Conservation (phyloP, 2,113 vertebrate species). For the Arenaria interpres region DNA sequence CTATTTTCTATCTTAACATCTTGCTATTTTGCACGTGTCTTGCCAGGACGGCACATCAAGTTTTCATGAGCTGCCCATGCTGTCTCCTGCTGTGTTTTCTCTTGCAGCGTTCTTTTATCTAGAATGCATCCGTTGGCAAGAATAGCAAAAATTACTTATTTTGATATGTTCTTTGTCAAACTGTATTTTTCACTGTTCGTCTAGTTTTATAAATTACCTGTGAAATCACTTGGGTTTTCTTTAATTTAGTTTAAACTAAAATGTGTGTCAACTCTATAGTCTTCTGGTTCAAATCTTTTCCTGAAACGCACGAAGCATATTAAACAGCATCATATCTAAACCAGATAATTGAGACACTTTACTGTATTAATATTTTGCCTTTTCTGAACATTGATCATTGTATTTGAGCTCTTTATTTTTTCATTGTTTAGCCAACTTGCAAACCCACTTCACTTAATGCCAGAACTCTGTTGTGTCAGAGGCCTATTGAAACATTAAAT, state of each 20-base stretch:
- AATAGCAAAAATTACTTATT: neutral
- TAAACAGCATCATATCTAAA: neutral
- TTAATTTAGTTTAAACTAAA: neutral
- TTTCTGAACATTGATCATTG: neutral
- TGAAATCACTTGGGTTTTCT: neutral
- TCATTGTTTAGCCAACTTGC: neutral
- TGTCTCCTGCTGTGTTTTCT: neutral
- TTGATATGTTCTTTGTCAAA: neutral
- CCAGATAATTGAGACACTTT: neutral
- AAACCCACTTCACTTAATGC: neutral
- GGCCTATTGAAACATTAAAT: neutral
- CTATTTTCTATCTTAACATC: neutral
- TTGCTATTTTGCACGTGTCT: neutral
- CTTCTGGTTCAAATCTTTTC: neutral
- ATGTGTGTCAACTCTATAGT: neutral
- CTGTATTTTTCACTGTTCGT: neutral
- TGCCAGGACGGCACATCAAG: neutral
- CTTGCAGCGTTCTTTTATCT: neutral
- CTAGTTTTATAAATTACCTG: neutral
- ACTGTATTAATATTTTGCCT: neutral
- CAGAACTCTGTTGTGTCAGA: neutral
- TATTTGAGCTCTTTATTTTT: neutral
- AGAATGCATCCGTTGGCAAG: neutral
- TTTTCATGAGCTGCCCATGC: neutral
- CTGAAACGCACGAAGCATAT: neutral